Conservation (phyloP, 2,113 vertebrate genomes). For the Dipodomys ordii region DNA sequence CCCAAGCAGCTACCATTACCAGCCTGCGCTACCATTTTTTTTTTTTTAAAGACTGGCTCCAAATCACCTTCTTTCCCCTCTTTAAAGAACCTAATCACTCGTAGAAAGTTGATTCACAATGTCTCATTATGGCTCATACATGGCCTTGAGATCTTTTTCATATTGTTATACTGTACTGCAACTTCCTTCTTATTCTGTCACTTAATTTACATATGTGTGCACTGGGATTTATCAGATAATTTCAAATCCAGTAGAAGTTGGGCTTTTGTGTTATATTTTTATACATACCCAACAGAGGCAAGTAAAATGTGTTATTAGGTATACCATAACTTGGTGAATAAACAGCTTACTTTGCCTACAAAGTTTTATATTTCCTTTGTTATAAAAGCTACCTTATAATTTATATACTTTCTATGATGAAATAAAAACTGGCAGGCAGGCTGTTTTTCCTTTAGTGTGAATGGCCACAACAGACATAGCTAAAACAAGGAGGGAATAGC, state of each 20-base stretch:
- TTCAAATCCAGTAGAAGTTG: constrained; percentile 17
- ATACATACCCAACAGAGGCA: background rate
- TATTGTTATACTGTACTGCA: background rate
- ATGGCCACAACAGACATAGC: background rate
- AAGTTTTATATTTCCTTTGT: constrained; percentile 38
- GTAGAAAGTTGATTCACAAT: background rate
- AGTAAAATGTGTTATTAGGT: background rate
- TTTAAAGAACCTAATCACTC: background rate
- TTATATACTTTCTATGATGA: constrained; percentile 32
- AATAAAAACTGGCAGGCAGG: constrained; percentile 54
- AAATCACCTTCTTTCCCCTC: background rate
- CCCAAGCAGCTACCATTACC: too few species aligned
- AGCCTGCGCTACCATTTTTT: background rate
- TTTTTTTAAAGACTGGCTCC: background rate
- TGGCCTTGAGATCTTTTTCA: background rate
- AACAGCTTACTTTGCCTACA: background rate
- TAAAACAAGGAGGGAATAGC: too few species aligned
- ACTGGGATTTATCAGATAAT: background rate
- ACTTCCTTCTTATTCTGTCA: constrained; percentile 9
- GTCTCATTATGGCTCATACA: background rate
- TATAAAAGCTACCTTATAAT: background rate
- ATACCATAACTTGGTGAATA: constrained; percentile 33
- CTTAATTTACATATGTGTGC: background rate
- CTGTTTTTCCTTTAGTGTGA: constrained; percentile 2
- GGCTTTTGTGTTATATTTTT: background rate